Percentiles rank a stretch among this genome's conserved stretches.
phyloP scores from a whole-genome alignment of 2,797 vertebrate species.

The Distichodus sexfasciatus region DNA sequence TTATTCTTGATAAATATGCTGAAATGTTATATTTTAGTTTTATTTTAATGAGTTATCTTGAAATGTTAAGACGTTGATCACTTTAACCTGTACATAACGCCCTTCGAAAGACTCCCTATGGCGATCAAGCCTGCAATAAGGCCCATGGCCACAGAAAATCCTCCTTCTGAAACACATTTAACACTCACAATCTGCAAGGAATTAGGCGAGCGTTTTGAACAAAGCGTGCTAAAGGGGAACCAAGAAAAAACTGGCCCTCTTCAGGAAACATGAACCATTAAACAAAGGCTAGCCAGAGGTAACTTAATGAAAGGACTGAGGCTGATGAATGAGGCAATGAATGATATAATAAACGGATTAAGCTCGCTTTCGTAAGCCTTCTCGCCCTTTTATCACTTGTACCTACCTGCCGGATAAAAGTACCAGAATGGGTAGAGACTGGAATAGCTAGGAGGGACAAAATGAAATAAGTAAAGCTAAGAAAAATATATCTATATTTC shows the following conservation, averaged over 20 bases:
- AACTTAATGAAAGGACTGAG: constrained; percentile 10
- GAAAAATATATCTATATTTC: constrained; percentile 45
- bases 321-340: neutral
- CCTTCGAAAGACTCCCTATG: constrained; percentile 28
- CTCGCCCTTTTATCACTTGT: constrained; percentile 38
- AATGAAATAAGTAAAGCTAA: constrained; percentile 2
- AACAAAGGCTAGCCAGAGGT: neutral
- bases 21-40: too few relatives aligned
- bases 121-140: constrained; percentile 46
- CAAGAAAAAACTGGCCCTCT: neutral
- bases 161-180: constrained; percentile 47
- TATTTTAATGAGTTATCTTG: neutral
- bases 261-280: neutral
- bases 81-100: constrained; percentile 52
- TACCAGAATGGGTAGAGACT: too few relatives aligned
- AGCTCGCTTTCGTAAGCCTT: constrained; percentile 11
- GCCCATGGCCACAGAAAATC: constrained; percentile 41
- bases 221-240: neutral
- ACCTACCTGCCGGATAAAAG: constrained; percentile 17
- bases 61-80: neutral
- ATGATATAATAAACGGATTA: constrained; percentile 30
- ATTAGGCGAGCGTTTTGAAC: neutral
- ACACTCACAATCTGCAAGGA: neutral
- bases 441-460: too few relatives aligned
- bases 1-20: too few relatives aligned